Conservation (phyloP, 2,888 invertebrate genomes). For the Petrolisthes cinctipes region DNA sequence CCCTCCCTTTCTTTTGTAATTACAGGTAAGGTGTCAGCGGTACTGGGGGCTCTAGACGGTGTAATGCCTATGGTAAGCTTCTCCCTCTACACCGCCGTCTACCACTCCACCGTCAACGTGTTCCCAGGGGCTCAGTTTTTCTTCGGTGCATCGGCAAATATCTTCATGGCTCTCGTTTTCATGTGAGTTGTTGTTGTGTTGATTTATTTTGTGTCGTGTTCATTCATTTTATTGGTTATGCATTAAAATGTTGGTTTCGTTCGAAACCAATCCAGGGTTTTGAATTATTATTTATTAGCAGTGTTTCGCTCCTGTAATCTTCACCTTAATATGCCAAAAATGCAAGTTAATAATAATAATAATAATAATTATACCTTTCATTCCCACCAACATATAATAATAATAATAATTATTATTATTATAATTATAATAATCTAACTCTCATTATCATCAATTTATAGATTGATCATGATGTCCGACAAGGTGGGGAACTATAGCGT, state of each 20-base stretch:
- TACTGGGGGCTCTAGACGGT: slow-evolving; percentile 61
- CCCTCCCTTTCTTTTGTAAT: neutral
- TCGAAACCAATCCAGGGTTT: too few species aligned
- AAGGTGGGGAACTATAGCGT: slow-evolving; percentile 51
- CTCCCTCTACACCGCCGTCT: slow-evolving; percentile 62
- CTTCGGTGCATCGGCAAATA: slow-evolving; percentile 56
- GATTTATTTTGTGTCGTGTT: neutral
- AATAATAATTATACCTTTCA: too few species aligned
- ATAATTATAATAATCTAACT: too few species aligned
- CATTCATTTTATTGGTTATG: too few species aligned
- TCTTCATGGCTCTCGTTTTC: slow-evolving; percentile 59
- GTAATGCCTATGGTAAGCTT: slow-evolving; percentile 63
- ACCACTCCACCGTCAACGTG: slow-evolving; percentile 53
- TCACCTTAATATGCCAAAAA: too few species aligned
- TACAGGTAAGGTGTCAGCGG: slow-evolving; percentile 62
- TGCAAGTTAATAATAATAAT: too few species aligned
- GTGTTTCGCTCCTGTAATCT: too few species aligned
- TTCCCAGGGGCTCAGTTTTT: slow-evolving; percentile 65
- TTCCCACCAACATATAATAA: too few species aligned
- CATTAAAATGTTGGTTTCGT: too few species aligned
- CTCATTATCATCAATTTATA: neutral
- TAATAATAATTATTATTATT: too few species aligned
- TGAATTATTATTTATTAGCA: too few species aligned
- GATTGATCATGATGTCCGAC: slow-evolving; percentile 58
- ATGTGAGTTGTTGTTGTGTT: slow-evolving; percentile 41